Percentiles rank a stretch among this genome's conserved stretches.
Conservation (phyloP, 2,113 vertebrate species). For the Nestor notabilis region DNA sequence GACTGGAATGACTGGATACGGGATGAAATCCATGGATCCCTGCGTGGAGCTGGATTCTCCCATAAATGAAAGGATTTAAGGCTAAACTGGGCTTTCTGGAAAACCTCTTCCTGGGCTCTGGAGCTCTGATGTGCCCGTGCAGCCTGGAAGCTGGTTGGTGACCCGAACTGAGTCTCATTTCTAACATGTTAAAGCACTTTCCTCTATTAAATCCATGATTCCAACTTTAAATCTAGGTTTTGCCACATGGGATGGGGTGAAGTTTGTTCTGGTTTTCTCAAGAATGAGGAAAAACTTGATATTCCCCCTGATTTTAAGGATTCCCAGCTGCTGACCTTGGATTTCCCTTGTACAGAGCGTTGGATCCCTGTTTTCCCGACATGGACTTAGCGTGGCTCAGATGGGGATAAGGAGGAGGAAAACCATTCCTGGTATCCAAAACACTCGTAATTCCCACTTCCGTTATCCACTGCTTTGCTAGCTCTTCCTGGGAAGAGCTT, state of each 20-base stretch:
- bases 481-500: background rate
- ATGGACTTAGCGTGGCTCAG: rapidly evolving
- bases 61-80: background rate
- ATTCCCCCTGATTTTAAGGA: background rate
- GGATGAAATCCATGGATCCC: background rate
- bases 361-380: background rate
- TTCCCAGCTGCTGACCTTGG: background rate
- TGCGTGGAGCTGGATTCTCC: background rate
- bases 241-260: rapidly evolving
- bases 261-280: rapidly evolving
- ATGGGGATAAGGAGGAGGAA: background rate
- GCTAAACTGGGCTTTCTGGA: background rate
- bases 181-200: background rate
- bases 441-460: background rate
- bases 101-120: background rate
- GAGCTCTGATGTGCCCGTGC: rapidly evolving
- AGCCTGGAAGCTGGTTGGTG: background rate
- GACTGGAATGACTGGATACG: rapidly evolving
- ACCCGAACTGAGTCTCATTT: background rate
- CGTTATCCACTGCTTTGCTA: background rate
- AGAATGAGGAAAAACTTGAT: background rate
- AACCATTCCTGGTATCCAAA: background rate
- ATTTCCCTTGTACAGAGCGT: rapidly evolving
- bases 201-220: background rate
- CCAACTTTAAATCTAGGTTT: background rate